These are phyloP conservation scores for Dromococcyx pavoninus DNA, from an alignment of 2,797 vertebrate species.

Conservation along the genomic window DNA sequence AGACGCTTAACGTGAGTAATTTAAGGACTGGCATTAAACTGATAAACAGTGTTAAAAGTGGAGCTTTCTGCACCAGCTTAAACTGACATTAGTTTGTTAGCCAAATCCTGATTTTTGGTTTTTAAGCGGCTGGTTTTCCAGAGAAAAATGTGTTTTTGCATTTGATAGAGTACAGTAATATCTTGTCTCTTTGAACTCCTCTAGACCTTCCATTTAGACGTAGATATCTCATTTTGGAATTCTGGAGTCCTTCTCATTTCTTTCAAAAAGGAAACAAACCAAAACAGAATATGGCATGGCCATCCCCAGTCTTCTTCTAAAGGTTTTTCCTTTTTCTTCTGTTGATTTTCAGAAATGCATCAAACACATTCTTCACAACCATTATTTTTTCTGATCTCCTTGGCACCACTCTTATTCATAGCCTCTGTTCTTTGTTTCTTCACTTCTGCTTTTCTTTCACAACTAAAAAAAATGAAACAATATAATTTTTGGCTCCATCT, in stretches of 20 bases:
- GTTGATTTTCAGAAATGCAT: background rate
- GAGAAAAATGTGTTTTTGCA: background rate
- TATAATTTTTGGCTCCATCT: background rate
- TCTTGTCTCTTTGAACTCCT: background rate
- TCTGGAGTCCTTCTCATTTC: background rate
- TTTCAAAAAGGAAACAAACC: background rate
- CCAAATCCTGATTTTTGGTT: background rate
- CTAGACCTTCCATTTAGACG: background rate
- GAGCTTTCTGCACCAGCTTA: background rate
- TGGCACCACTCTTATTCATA: background rate
- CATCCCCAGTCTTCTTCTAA: background rate
- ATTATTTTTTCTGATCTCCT: background rate
- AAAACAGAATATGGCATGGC: background rate
- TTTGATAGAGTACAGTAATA: background rate
- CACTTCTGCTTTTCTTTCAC: background rate
- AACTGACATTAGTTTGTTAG: background rate
- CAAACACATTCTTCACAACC: background rate
- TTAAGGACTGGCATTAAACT: background rate
- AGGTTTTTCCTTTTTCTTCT: background rate
- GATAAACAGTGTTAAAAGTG: background rate
- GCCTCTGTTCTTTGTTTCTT: background rate
- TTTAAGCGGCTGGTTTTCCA: background rate
- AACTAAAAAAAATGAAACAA: background rate
- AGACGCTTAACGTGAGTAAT: background rate
- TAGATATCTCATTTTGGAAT: background rate